Evolutionary conservation across 2,113 vertebrate species (phyloP).

Genomic region (Charadrius vociferus): DNA sequence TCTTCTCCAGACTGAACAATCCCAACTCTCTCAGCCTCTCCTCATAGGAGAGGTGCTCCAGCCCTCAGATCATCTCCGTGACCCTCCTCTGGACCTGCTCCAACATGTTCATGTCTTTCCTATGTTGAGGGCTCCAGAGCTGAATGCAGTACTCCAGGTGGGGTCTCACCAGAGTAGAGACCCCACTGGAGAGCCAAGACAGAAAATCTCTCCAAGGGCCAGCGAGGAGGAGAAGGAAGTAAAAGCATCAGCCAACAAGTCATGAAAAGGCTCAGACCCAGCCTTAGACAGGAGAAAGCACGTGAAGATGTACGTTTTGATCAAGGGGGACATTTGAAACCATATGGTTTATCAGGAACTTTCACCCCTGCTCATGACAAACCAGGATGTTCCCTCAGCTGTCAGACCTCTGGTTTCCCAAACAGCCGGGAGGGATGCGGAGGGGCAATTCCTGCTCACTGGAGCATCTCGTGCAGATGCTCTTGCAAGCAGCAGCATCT

Average conservation of each 20-base stretch:
- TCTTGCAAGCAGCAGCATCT: neutral
- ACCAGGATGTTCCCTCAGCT: neutral
- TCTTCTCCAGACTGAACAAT: too few species aligned
- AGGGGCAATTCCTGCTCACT: neutral
- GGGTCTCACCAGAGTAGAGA: too few species aligned
- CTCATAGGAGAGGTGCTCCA: too few species aligned
- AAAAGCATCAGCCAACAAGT: neutral
- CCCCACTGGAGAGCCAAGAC: neutral
- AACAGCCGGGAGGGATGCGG: accelerated
- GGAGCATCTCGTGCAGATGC: accelerated
- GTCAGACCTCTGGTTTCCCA: neutral
- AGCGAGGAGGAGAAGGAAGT: neutral
- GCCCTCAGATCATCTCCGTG: too few species aligned
- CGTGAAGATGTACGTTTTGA: accelerated
- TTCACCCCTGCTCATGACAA: neutral
- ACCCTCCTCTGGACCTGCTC: too few species aligned
- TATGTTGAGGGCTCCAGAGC: too few species aligned
- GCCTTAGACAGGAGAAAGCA: neutral
- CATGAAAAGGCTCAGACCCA: neutral
- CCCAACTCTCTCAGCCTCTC: too few species aligned
- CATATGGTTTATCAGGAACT: accelerated
- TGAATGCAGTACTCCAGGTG: too few species aligned
- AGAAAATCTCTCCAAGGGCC: neutral
- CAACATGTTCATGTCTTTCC: too few species aligned
- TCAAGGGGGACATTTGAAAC: neutral